A percentile compares a stretch with the other conserved stretches of the same genome.
Conservation (phyloP, 2,797 vertebrate genomes). For the Acanthurus tractus region DNA sequence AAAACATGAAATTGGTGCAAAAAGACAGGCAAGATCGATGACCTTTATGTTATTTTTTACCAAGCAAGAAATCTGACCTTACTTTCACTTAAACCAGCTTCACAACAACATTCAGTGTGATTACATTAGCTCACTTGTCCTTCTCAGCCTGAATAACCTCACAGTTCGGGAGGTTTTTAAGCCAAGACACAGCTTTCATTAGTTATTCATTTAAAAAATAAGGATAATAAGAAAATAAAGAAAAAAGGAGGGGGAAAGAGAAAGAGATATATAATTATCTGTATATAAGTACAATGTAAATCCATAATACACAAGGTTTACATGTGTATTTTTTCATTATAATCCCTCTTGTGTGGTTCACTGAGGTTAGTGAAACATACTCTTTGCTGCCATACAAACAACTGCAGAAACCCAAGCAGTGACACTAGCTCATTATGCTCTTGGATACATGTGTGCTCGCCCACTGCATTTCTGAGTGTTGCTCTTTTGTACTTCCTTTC, state of each 20-base stretch:
- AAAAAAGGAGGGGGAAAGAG: too few relatives aligned
- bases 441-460: constrained; percentile 73
- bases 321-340: too few relatives aligned
- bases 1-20: constrained; percentile 46
- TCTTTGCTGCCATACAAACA: constrained; percentile 53
- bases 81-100: constrained; percentile 23
- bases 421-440: constrained; percentile 80
- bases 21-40: constrained; percentile 42
- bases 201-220: too few relatives aligned
- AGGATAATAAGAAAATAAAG: not conserved
- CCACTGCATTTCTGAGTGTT: constrained; percentile 78
- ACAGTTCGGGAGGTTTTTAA: constrained; percentile 2
- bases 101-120: constrained; percentile 13
- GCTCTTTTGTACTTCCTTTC: constrained; percentile 79
- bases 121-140: constrained; percentile 11
- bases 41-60: constrained; percentile 45
- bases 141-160: not conserved
- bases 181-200: not conserved
- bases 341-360: constrained; percentile 47
- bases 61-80: constrained; percentile 33
- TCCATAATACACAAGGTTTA: too few relatives aligned
- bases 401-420: constrained; percentile 73
- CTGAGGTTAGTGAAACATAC: constrained; percentile 58
- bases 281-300: not conserved
- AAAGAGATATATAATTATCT: not conserved